Evolutionary conservation across 2,113 vertebrate genomes (phyloP), one percentile per base, ranked within the genome.

Genomic region (Lynx canadensis): DNA sequence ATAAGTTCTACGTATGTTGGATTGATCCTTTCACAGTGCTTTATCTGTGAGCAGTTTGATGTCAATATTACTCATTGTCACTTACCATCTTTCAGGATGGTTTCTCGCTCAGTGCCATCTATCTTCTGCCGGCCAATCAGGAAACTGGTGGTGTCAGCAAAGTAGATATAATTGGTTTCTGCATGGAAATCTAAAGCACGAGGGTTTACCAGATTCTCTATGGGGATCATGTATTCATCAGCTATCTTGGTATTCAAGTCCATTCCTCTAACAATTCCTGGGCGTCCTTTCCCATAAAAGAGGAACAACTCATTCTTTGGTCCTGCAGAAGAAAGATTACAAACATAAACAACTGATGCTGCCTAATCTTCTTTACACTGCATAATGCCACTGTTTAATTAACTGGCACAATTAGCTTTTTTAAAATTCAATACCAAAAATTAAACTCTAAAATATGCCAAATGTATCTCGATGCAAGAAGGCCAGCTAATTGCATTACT

Each of bases 101-200:
- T 99, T 98, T 99, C 99, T 97, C 99, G 91, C 33, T 98, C 98
- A 25, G 98, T 99, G 86, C 99, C 99, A 96, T 99, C 99, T 95
- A 99, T 99, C 98, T 99, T 99, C 97, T 99, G 99, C 18, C 99
- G 97, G 2, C 99, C 99, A 96, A 99, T 99, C 92, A 99, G 98
- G 97, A 99, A 99, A 98, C 99, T 99, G 87, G 99, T 99, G 12
- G 99, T 99, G 97, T 99, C 99, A 63, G 99, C 99, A 98, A 99
- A 99, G 98, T 99, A 99, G 98, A 99, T 99, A 96, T 99, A 99
- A 98, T 99, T 99, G 74, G 98, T 98, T 98, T 99, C 99, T 0
- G 99, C 99, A 0, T 99, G 99, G 98, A 99, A 99, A 98, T 99
- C 99, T 81, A 99, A 98, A 74, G 99, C 99, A 92, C 99, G 99